Evolutionary conservation across 2,113 vertebrate species (phyloP).

Genomic region (Strigops habroptila): DNA sequence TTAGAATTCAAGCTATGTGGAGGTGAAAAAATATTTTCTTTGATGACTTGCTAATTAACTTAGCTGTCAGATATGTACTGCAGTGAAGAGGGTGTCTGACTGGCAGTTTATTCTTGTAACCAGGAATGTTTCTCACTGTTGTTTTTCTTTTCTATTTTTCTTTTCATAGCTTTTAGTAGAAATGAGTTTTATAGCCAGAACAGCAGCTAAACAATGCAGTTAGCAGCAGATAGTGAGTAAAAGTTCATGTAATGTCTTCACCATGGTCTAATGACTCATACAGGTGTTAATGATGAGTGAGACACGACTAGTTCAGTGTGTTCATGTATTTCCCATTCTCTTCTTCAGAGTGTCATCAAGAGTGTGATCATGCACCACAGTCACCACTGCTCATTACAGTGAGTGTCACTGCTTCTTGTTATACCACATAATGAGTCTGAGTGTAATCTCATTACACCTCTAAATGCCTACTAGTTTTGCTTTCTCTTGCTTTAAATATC

Average conservation of each 20-base stretch:
- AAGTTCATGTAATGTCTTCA: background rate
- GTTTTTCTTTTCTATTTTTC: background rate
- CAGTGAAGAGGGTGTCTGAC: background rate
- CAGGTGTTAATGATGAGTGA: conserved; percentile 15
- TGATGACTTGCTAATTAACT: conserved; percentile 40
- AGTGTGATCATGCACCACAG: background rate
- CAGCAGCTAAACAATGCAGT: background rate
- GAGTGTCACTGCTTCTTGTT: background rate
- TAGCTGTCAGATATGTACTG: background rate
- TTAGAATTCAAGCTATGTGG: background rate
- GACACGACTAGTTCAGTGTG: background rate
- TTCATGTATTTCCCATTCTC: background rate
- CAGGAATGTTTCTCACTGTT: background rate
- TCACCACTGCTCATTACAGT: background rate
- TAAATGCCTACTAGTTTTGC: background rate
- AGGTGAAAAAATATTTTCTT: background rate
- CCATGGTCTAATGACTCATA: conserved; percentile 19
- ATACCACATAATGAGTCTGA: background rate
- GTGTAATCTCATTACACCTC: background rate
- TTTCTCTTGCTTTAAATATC: background rate
- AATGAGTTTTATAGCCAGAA: background rate
- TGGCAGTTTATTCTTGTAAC: background rate
- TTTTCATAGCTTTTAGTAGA: background rate
- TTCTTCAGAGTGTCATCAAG: background rate
- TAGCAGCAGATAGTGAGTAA: background rate